phyloP scores from a whole-genome alignment of 1,140 invertebrate genomes.

The Drosophila obscura region DNA sequence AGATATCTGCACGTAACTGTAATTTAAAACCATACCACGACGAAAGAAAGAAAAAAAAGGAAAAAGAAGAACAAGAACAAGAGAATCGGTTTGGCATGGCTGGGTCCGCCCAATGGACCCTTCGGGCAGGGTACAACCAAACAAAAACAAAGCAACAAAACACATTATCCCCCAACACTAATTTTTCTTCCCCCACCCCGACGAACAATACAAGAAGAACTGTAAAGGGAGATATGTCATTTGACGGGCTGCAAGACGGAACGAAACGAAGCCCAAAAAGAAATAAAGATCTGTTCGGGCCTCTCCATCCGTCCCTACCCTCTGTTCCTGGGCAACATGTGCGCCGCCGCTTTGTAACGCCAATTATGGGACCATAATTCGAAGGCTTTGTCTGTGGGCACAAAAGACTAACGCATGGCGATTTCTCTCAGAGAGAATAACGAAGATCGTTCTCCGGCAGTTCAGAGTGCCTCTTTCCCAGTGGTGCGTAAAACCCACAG shows the following conservation, averaged over 20 bases:
- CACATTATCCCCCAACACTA: constrained; percentile 68
- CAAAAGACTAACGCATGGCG: constrained; percentile 57
- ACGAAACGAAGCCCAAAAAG: constrained; percentile 58
- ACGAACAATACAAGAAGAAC: constrained; percentile 41
- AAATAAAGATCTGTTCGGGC: constrained; percentile 57
- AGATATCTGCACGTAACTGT: constrained; percentile 81
- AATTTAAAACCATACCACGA: constrained; percentile 72
- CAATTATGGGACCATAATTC: constrained; percentile 82
- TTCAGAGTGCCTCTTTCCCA: constrained; percentile 39
- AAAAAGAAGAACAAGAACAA: constrained; percentile 34
- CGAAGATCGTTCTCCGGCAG: constrained; percentile 37
- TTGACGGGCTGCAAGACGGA: constrained; percentile 57
- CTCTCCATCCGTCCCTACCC: not conserved
- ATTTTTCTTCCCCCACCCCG: constrained; percentile 53
- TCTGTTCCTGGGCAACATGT: constrained; percentile 60
- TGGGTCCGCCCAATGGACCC: constrained; percentile 1
- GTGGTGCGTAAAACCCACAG: constrained; percentile 72
- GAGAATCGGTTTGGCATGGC: constrained; percentile 16
- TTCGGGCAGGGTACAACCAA: constrained; percentile 25
- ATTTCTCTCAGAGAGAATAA: constrained; percentile 35
- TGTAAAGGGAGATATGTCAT: constrained; percentile 68
- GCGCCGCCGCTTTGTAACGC: constrained; percentile 76
- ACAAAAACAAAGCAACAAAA: constrained; percentile 35
- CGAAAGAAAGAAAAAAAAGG: constrained; percentile 31
- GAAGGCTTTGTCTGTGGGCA: constrained; percentile 73